Base-by-base conservation (phyloP, 2,113 vertebrate species). In the Phalacrocorax brasilianus region DNA sequence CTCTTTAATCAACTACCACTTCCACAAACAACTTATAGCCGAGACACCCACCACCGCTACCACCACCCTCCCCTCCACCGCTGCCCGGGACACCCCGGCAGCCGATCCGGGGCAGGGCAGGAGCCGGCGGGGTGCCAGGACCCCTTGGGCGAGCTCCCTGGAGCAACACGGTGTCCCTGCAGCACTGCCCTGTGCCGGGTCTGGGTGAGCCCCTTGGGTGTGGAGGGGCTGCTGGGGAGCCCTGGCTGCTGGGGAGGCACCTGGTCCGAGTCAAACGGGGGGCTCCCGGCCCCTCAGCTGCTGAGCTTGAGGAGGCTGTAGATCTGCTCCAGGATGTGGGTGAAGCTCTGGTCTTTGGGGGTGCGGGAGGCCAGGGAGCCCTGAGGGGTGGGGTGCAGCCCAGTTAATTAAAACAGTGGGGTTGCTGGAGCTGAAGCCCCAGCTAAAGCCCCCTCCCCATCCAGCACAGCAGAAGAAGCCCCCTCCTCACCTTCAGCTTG, bases 271-370 rank as follows among this genome's bases (percentile, higher is more conserved):
- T 4, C 4, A 12, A 35, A 42, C 33, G 4, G 33, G 49, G 52
- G 14, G 28, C 15, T 80, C 35, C 15, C 2, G 3, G 28, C 11
- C 22, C 63, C 75, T 98, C 97, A 98, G 88, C 96, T 84, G 50
- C 97, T 96, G 91, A 97, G 98, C 91, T 88, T 98, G 74, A 99
- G 98, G 78, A 99, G 96, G 70, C 98, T 98, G 98, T 98, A 99
- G 74, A 99, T 99, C 33, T 99, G 99, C 96, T 99, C 99, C 95
- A 99, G 96, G 95, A 99, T 97, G 63, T 98, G 99, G 44, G 98
- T 95, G 91, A 99, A 99, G 84, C 98, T 98, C 97, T 99, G 99
- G 94, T 99, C 99, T 93, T 99, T 99, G 76, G 99, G 99, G n/a
- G 98, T 99, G 56, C 99, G 98, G 94, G 99, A 98, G 47, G 98